These are phyloP conservation scores for Morpho helenor DNA, from an alignment of 2,888 invertebrate species.

Conservation along the genomic window DNA sequence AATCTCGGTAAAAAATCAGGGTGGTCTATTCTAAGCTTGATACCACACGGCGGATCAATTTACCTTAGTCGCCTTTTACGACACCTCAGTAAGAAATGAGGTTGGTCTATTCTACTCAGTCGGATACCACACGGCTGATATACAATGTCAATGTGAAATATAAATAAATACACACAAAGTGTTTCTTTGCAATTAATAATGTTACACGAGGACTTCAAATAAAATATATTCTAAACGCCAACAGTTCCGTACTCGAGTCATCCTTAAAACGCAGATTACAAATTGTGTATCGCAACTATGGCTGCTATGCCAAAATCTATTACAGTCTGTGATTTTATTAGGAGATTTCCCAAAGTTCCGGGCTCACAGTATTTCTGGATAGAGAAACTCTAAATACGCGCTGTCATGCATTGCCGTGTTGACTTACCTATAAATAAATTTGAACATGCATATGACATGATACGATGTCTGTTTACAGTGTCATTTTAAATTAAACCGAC, in stretches of 20 bases:
- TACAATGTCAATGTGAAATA: too few species aligned
- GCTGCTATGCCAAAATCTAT: slow-evolving; percentile 30
- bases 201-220: not conserved
- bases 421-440: slow-evolving; percentile 28
- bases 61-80: too few species aligned
- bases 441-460: slow-evolving; percentile 25
- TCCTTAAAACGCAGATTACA: slow-evolving; percentile 19
- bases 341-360: slow-evolving; percentile 30
- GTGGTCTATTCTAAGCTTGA: too few species aligned
- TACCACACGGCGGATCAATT: too few species aligned
- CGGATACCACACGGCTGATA: too few species aligned
- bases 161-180: too few species aligned
- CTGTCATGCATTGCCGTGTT: slow-evolving; percentile 25
- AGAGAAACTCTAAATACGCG: slow-evolving; percentile 25
- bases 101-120: too few species aligned
- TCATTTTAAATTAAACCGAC: slow-evolving; percentile 19
- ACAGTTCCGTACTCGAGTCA: slow-evolving; percentile 7
- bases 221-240: not conserved
- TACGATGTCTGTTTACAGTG: slow-evolving; percentile 22
- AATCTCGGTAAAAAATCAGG: too few species aligned
- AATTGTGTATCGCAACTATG: slow-evolving; percentile 20
- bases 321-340: slow-evolving; percentile 30
- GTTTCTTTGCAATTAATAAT: not conserved
- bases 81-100: too few species aligned
- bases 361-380: slow-evolving; percentile 29